phyloP scores from a whole-genome alignment of 2,113 vertebrate genomes.

The Cairina moschata region DNA sequence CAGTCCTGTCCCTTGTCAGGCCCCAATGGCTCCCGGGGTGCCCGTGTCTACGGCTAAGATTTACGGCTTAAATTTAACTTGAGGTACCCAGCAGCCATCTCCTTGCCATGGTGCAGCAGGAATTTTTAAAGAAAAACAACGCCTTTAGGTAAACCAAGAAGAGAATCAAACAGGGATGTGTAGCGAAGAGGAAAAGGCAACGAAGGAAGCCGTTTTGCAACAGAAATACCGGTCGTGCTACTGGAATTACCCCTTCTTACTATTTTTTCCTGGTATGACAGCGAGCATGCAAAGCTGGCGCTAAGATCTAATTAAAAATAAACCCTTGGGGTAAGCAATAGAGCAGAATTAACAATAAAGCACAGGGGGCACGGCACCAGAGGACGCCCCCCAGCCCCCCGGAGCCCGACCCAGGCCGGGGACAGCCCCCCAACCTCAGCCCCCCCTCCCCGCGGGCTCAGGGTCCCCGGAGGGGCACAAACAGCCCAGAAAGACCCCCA shows the following conservation, averaged over 20 bases:
- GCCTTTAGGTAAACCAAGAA: accelerated
- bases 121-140: accelerated
- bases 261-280: not conserved
- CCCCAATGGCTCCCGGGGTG: not conserved
- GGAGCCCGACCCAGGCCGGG: no score
- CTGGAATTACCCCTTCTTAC: not conserved
- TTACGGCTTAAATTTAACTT: accelerated
- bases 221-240: not conserved
- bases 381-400: no score
- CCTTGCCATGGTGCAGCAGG: not conserved
- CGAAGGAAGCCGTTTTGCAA: not conserved
- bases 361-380: no score
- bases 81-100: not conserved
- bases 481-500: no score
- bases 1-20: not conserved
- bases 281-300: not conserved
- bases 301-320: accelerated
- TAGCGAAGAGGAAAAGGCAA: accelerated
- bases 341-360: not conserved
- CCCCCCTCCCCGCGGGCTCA: no score
- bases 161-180: accelerated
- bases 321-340: accelerated
- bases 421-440: no score
- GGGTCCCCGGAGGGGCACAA: no score
- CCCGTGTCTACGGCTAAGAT: accelerated